Conservation (phyloP, 2,113 vertebrate genomes). For the Fregetta grallaria region DNA sequence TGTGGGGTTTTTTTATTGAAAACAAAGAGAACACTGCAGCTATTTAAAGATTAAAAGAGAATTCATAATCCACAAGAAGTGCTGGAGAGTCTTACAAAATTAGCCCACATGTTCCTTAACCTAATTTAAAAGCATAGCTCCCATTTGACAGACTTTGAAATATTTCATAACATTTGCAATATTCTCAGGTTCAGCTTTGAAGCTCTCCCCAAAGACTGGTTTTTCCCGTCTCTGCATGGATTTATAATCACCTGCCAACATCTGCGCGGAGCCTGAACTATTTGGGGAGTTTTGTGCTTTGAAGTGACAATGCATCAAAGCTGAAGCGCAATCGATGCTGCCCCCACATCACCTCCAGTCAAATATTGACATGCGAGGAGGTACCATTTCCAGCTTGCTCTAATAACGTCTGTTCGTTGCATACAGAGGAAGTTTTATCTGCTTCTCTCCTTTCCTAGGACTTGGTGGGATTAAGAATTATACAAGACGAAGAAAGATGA, state of each 20-base stretch:
- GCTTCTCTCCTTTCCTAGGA: neutral
- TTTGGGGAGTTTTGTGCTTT: neutral
- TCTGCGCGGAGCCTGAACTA: neutral
- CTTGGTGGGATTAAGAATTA: neutral
- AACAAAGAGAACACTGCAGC: neutral
- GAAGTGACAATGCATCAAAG: conserved; percentile 34
- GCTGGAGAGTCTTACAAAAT: neutral
- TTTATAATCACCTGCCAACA: conserved; percentile 51
- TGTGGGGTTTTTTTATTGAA: neutral
- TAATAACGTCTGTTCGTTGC: neutral
- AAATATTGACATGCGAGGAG: neutral
- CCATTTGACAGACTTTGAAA: conserved; percentile 2
- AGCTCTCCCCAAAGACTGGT: conserved; percentile 14
- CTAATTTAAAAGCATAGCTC: neutral
- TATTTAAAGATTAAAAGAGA: conserved; percentile 4
- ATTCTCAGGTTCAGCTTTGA: conserved; percentile 10
- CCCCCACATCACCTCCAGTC: neutral
- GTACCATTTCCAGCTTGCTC: neutral
- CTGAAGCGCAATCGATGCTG: accelerated
- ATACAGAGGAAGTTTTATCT: neutral
- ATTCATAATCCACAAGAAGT: neutral
- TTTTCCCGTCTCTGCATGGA: neutral
- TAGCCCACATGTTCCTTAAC: neutral
- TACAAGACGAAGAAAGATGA: neutral
- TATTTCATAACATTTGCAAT: neutral